These are phyloP conservation scores for Eupithecia inturbata DNA, from an alignment of 2,888 invertebrate species.

Conservation along the genomic window DNA sequence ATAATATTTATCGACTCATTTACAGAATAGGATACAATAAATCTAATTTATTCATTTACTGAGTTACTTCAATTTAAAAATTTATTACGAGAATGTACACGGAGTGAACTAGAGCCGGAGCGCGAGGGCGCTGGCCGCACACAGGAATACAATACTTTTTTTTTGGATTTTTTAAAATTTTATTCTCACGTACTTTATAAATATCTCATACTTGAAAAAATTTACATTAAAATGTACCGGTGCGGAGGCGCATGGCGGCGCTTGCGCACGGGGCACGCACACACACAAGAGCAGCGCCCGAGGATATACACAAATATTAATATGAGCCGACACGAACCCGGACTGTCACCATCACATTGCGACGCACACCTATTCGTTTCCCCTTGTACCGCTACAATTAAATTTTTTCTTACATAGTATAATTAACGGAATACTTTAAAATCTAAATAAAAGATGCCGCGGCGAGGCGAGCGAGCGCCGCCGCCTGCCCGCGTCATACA, in stretches of 20 bases:
- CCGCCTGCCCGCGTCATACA: constrained; percentile 65
- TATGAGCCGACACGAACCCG: constrained; percentile 68
- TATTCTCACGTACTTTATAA: constrained; percentile 82
- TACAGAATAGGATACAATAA: constrained; percentile 76
- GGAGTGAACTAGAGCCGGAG: constrained; percentile 48
- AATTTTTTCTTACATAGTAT: constrained; percentile 78
- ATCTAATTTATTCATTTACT: constrained; percentile 82
- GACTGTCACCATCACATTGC: constrained; percentile 73
- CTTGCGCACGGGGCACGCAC: constrained; percentile 50
- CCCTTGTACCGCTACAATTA: constrained; percentile 80
- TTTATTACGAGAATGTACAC: constrained; percentile 73
- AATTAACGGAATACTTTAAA: constrained; percentile 84
- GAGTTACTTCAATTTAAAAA: constrained; percentile 79
- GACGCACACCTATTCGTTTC: constrained; percentile 77
- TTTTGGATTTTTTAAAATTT: constrained; percentile 73
- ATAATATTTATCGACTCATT: constrained; percentile 82
- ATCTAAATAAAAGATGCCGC: constrained; percentile 74
- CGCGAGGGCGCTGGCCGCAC: constrained; percentile 45
- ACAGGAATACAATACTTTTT: constrained; percentile 65
- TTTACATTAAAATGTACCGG: constrained; percentile 80
- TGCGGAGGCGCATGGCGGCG: constrained; percentile 41
- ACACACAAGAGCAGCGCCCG: constrained; percentile 41
- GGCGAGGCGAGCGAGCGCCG: constrained; percentile 55
- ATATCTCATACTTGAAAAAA: constrained; percentile 83
- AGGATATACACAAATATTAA: constrained; percentile 69